Base-by-base conservation (phyloP, 1,140 invertebrate genomes). In the Brachionus rubens region DNA sequence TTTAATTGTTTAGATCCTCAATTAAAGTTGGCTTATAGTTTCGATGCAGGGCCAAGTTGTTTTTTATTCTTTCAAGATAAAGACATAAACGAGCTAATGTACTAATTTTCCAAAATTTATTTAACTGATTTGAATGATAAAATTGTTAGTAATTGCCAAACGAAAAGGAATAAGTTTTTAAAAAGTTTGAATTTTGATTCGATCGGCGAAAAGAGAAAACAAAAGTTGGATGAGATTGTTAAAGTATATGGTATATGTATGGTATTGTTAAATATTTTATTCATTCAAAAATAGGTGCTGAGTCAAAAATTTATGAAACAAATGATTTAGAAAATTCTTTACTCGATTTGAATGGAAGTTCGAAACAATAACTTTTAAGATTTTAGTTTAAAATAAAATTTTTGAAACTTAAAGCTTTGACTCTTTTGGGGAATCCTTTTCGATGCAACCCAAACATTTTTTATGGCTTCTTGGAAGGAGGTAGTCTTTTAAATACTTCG, bases 41-140 rank as follows among this genome's bases (percentile, higher is more conserved):
- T 94, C 87, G 95, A 98, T 89, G 95, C 95, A 77, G 96, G 96
- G 9, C 92, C 94, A 72, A 98, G 98, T 87, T 93, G 93, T 4
- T 96, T 92, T 82, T 81, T 98, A 0, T 98, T 77, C 14, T n/a
- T 56, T 19, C 16, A 21, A n/a, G 48, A 75, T 10, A 10, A 75
- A 28, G 24, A 75, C 41, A 7, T 75, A 1, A 24, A 30, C 26
- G 40, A 75, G 16, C 56, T 75, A 14, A 5, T 59, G 9, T 50
- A 28, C n/a, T 28, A 30, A 12, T 5, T 75, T n/a, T 46, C 40
- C 7, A 48, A 12, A 21, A 50, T 40, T 52, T 72, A 40, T 52
- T 46, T 54, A 40, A 16, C 2, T 14, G 54, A 59, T 59, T 36
- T 59, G 4, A 0, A 9, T 16, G 12, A 14, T 5, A 59, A 59